Conservation (phyloP, 1,140 invertebrate genomes). For the Heliconius eleuchia region DNA sequence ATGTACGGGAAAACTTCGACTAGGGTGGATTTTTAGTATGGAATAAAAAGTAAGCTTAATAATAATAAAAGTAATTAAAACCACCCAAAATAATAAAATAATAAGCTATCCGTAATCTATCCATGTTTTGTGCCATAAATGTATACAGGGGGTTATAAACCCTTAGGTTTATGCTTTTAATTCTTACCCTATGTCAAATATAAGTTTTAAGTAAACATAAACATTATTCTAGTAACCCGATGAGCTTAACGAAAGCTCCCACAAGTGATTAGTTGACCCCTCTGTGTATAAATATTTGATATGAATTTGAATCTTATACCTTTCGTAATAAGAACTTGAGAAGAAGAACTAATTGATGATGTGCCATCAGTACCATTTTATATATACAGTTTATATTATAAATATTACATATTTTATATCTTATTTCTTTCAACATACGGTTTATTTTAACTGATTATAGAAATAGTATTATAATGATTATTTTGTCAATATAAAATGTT, state of each 20-base stretch:
- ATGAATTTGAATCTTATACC: constrained; percentile 28
- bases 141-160: constrained; percentile 41
- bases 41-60: neutral
- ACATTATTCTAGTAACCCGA: constrained; percentile 79
- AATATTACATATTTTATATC: neutral
- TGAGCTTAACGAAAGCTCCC: constrained; percentile 68
- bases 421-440: neutral
- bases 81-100: neutral
- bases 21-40: too few relatives aligned
- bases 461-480: neutral
- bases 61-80: neutral
- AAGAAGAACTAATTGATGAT: neutral
- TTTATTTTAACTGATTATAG: neutral
- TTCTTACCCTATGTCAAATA: constrained; percentile 56
- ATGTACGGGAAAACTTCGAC: neutral
- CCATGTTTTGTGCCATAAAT: neutral
- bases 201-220: constrained; percentile 72
- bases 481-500: neutral
- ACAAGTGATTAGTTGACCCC: constrained; percentile 68
- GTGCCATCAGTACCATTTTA: constrained; percentile 2
- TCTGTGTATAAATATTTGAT: constrained; percentile 38
- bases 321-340: constrained; percentile 6
- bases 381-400: neutral
- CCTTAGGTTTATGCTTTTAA: constrained; percentile 62
- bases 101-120: constrained; percentile 8